Conservation (phyloP, 2,888 invertebrate genomes). For the Aelia acuminata region DNA sequence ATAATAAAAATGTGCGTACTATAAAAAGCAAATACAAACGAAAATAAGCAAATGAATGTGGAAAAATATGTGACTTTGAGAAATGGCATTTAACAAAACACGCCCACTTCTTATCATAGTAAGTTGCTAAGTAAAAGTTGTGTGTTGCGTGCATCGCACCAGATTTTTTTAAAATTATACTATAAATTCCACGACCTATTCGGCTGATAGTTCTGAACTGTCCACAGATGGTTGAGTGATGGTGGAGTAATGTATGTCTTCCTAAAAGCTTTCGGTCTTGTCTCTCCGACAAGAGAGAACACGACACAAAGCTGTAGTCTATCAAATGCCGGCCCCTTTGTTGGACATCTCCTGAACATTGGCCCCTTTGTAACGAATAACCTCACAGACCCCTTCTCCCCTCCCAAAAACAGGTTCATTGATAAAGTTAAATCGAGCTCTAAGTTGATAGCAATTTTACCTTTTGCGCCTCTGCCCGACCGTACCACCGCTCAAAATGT, state of each 20-base stretch:
- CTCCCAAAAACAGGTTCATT: neutral
- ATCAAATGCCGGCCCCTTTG: constrained; percentile 16
- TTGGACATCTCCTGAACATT: neutral
- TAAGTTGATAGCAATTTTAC: constrained; percentile 54
- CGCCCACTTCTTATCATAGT: too few relatives aligned
- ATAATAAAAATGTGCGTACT: too few relatives aligned
- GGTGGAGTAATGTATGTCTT: neutral
- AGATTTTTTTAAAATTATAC: too few relatives aligned
- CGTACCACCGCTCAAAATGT: neutral
- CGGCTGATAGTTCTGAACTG: too few relatives aligned
- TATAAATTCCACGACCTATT: too few relatives aligned
- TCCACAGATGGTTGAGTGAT: too few relatives aligned
- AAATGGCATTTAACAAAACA: too few relatives aligned
- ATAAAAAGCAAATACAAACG: too few relatives aligned
- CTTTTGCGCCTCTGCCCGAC: neutral
- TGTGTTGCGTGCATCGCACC: too few relatives aligned
- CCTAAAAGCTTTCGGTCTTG: neutral
- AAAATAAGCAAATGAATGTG: too few relatives aligned
- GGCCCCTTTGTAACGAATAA: neutral
- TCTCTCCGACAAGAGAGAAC: neutral
- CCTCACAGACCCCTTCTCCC: neutral
- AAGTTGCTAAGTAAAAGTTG: too few relatives aligned
- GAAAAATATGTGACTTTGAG: too few relatives aligned
- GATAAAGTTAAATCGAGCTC: constrained; percentile 52
- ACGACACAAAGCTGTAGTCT: constrained; percentile 3